These are phyloP conservation scores for Battus philenor DNA, from an alignment of 1,140 invertebrate genomes.

Conservation along the genomic window DNA sequence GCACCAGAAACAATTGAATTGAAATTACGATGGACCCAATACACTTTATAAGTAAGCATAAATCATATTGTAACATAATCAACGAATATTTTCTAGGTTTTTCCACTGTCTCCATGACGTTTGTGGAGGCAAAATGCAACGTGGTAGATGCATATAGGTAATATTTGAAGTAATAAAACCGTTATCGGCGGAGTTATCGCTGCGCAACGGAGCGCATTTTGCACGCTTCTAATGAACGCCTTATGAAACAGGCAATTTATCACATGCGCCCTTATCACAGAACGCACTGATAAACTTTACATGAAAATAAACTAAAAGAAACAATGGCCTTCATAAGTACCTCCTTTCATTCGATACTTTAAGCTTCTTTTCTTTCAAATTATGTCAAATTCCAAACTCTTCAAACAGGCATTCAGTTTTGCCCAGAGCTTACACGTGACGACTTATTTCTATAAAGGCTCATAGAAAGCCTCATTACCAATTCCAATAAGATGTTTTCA, in stretches of 20 bases:
- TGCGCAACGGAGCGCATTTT: conserved; percentile 69
- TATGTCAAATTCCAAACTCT: conserved; percentile 40
- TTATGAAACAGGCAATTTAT: conserved; percentile 75
- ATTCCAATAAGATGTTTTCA: conserved; percentile 61
- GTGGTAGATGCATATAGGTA: conserved; percentile 58
- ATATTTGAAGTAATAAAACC: conserved; percentile 69
- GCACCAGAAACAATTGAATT: conserved; percentile 12
- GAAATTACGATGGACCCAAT: conserved; percentile 13
- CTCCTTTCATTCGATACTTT: conserved; percentile 14
- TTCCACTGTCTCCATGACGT: conserved; percentile 21
- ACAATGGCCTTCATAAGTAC: conserved; percentile 43
- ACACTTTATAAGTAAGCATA: conserved; percentile 9
- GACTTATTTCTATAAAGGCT: conserved; percentile 52
- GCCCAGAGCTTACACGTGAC: conserved; percentile 49
- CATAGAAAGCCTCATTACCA: conserved; percentile 63
- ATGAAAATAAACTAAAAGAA: conserved; percentile 60
- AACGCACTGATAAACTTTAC: conserved; percentile 67
- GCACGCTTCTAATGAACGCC: conserved; percentile 73
- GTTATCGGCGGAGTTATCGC: conserved; percentile 66
- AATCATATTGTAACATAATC: conserved; percentile 12
- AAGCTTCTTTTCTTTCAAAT: conserved; percentile 7
- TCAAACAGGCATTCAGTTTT: conserved; percentile 53
- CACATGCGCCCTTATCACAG: conserved; percentile 66
- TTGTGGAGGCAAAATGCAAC: conserved; percentile 37
- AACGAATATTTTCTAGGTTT: conserved; percentile 22